Percentiles rank a stretch among this genome's conserved stretches.
Evolutionary conservation across 2,797 vertebrate genomes (phyloP).

Genomic region (Orestias chungarensis): DNA sequence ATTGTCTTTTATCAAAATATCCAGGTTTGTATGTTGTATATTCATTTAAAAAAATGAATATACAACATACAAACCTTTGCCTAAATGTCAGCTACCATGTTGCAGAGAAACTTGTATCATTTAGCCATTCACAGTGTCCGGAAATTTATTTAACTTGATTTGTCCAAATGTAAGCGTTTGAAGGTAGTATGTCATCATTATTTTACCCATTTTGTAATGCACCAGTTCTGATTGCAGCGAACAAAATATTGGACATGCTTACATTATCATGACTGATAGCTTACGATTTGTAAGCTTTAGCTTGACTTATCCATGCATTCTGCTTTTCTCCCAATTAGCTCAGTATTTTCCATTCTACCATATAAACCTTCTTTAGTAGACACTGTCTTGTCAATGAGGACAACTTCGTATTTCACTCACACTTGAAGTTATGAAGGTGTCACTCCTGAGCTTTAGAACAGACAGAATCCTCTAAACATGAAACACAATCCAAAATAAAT

Average conservation of each 20-base stretch:
- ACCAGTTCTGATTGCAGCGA: neutral
- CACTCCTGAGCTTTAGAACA: too few relatives aligned
- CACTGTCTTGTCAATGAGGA: neutral
- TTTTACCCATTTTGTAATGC: too few relatives aligned
- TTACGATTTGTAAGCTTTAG: neutral
- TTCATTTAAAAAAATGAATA: too few relatives aligned
- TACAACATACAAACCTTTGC: neutral
- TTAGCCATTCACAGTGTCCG: neutral
- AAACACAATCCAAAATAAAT: too few relatives aligned
- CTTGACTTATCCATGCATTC: too few relatives aligned
- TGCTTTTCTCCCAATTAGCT: too few relatives aligned
- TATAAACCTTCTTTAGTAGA: neutral
- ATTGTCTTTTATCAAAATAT: neutral
- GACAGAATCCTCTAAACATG: neutral
- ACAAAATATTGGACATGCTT: neutral
- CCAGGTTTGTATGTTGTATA: too few relatives aligned
- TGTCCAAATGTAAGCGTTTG: neutral
- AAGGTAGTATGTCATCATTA: too few relatives aligned
- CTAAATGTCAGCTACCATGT: neutral
- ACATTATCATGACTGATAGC: neutral
- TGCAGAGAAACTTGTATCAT: neutral
- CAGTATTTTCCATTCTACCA: neutral
- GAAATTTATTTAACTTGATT: neutral
- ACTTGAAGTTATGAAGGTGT: neutral
- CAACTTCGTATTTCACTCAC: neutral